phyloP scores from a whole-genome alignment of 2,113 vertebrate genomes.

The Vireo altiloquus region DNA sequence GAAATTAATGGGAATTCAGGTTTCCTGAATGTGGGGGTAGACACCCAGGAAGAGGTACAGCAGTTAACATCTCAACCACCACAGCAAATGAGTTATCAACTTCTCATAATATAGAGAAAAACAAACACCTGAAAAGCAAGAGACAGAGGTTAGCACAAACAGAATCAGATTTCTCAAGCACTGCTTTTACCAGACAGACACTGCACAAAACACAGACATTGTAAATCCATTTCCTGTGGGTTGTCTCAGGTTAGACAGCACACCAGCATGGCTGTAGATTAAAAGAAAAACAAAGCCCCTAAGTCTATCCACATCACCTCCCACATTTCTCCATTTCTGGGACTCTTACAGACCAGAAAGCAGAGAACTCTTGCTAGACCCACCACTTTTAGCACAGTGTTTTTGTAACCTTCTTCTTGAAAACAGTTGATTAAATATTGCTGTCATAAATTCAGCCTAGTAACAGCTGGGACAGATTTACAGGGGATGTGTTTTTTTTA shows the following conservation, averaged over 20 bases:
- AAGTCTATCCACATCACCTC: background rate
- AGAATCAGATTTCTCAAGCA: background rate
- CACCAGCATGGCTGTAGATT: background rate
- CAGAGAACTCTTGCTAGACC: background rate
- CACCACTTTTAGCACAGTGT: background rate
- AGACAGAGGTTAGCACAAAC: fast-evolving
- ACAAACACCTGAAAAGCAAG: background rate
- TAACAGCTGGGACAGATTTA: slow-evolving; percentile 67
- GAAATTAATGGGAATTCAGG: background rate
- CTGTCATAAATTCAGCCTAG: slow-evolving; percentile 56
- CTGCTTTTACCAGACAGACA: background rate
- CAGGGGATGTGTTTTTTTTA: slow-evolving; percentile 40
- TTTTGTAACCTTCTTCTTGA: slow-evolving; percentile 21
- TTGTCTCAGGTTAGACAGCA: background rate
- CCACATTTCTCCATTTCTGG: background rate
- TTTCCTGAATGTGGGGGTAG: background rate
- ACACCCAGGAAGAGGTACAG: background rate
- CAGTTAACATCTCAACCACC: background rate
- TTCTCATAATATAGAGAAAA: background rate
- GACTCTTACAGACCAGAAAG: background rate
- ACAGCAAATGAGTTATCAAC: background rate
- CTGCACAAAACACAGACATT: background rate
- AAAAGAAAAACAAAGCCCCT: background rate
- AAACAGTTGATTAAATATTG: slow-evolving; percentile 47
- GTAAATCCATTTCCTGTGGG: background rate